Evolutionary conservation across 1,140 invertebrate species (phyloP).

Genomic region (Atta texana): DNA sequence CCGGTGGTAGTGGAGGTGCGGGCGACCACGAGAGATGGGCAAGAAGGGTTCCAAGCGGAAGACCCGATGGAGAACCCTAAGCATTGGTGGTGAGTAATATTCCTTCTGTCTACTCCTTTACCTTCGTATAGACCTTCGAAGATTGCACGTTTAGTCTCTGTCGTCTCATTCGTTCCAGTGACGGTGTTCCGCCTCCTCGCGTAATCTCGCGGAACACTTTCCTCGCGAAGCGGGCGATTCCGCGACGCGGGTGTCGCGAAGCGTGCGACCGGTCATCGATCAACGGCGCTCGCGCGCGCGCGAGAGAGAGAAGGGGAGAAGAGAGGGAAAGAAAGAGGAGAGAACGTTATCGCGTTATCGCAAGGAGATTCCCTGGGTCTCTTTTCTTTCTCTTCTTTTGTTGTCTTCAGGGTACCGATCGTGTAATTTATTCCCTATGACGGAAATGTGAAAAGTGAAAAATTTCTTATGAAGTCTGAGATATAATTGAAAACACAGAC

Average conservation of each 20-base stretch:
- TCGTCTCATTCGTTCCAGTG: neutral
- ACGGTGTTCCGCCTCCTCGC: too few species aligned
- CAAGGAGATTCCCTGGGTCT: slow-evolving; percentile 13
- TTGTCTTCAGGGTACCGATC: neutral
- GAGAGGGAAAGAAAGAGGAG: neutral
- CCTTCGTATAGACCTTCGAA: too few species aligned
- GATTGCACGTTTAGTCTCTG: neutral
- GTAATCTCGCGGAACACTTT: slow-evolving; percentile 15
- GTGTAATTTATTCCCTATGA: too few species aligned
- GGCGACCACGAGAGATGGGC: slow-evolving; percentile 83
- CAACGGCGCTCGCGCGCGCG: slow-evolving; percentile 37
- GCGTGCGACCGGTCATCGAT: slow-evolving; percentile 50
- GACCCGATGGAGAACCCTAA: slow-evolving; percentile 86
- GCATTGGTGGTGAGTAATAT: slow-evolving; percentile 84
- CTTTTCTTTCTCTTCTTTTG: neutral
- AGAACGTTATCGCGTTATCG: slow-evolving; percentile 29
- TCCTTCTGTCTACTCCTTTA: neutral
- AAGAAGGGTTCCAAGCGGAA: slow-evolving; percentile 86
- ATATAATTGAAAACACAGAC: too few species aligned
- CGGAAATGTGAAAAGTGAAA: too few species aligned
- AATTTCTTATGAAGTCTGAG: too few species aligned
- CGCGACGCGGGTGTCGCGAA: slow-evolving; percentile 16
- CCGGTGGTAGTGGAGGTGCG: slow-evolving; percentile 67
- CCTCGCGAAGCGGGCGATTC: slow-evolving; percentile 29
- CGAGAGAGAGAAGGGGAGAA: neutral